Evolutionary conservation across 2,888 invertebrate genomes (phyloP).

Genomic region (Tetropium fuscum): DNA sequence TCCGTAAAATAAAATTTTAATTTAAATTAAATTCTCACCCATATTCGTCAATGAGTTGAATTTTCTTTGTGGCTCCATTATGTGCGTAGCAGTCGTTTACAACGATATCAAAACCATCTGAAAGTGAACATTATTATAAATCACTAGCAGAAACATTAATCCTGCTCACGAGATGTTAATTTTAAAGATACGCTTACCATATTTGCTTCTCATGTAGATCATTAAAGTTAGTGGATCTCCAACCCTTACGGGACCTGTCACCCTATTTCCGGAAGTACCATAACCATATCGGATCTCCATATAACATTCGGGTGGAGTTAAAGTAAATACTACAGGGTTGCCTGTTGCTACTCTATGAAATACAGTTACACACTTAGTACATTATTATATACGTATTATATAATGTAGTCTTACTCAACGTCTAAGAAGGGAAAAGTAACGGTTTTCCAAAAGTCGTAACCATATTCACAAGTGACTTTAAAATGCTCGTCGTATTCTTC

Average conservation of each 20-base stretch:
- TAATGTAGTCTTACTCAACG: constrained; percentile 82
- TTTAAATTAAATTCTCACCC: constrained; percentile 73
- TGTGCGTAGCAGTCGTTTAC: constrained; percentile 96
- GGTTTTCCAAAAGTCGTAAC: constrained; percentile 97
- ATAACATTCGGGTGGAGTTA: constrained; percentile 94
- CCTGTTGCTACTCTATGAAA: constrained; percentile 88
- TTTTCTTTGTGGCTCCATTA: constrained; percentile 92
- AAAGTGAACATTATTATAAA: constrained; percentile 44
- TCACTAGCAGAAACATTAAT: constrained; percentile 5
- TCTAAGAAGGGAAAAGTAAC: constrained; percentile 95
- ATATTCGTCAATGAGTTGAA: constrained; percentile 91
- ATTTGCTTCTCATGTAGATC: constrained; percentile 95
- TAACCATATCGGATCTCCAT: constrained; percentile 96
- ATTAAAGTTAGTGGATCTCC: constrained; percentile 93
- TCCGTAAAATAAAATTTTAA: constrained; percentile 7
- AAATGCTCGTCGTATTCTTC: constrained; percentile 96
- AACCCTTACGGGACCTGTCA: constrained; percentile 90
- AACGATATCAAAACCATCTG: constrained; percentile 95
- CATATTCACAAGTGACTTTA: constrained; percentile 96
- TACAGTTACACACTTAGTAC: too few species aligned
- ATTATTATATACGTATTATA: too few species aligned
- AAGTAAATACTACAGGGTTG: constrained; percentile 92
- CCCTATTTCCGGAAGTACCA: constrained; percentile 86
- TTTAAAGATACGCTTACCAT: too few species aligned
- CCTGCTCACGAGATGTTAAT: not conserved